phyloP scores from a whole-genome alignment of 2,888 invertebrate genomes.

The Arge pagana region DNA sequence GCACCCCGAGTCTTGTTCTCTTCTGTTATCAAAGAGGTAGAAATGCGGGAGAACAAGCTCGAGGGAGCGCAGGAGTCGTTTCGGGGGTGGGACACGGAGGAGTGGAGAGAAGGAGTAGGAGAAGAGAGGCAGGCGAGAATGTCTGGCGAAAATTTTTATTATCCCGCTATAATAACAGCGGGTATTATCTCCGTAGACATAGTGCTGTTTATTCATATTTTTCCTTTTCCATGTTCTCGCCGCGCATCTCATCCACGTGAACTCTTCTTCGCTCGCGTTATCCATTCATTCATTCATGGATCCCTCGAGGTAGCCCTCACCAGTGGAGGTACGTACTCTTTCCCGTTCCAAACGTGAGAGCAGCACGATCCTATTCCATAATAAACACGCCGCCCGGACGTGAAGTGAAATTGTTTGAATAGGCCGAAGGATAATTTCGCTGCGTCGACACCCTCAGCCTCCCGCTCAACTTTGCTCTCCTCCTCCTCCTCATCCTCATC shows the following conservation, averaged over 20 bases:
- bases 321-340: background rate
- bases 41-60: too few species aligned
- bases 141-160: constrained; percentile 7
- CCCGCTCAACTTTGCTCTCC: background rate
- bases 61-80: too few species aligned
- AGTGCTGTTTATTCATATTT: constrained; percentile 35
- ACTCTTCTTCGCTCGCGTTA: constrained; percentile 9
- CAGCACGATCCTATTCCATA: background rate
- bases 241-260: background rate
- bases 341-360: constrained; percentile 1
- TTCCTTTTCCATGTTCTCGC: constrained; percentile 18
- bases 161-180: constrained; percentile 27
- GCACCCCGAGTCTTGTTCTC: too few species aligned
- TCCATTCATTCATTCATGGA: constrained; percentile 19
- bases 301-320: constrained; percentile 16
- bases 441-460: background rate
- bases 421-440: background rate
- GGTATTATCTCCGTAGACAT: constrained; percentile 32
- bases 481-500: background rate
- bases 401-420: background rate
- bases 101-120: background rate
- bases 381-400: constrained; percentile 3
- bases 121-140: too few species aligned
- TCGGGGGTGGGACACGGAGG: too few species aligned
- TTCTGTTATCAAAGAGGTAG: too few species aligned